These are phyloP conservation scores for Characodon lateralis DNA, from an alignment of 2,797 vertebrate genomes.

Conservation along the genomic window DNA sequence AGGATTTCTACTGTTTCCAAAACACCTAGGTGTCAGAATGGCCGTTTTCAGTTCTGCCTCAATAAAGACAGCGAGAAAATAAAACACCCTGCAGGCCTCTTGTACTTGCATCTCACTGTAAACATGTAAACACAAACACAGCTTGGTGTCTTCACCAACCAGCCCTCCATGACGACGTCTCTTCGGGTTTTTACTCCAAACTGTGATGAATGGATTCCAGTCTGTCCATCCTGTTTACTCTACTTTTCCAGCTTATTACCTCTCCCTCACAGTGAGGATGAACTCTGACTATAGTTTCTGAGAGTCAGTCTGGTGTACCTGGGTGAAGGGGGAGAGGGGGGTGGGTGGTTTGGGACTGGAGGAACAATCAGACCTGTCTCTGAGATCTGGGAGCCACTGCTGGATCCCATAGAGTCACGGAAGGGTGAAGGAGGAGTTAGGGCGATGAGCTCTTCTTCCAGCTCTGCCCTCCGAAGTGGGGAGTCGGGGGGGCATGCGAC, in stretches of 20 bases:
- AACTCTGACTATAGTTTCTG: conserved; percentile 98
- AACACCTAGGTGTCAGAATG: conserved; percentile 33
- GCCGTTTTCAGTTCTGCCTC: conserved; percentile 26
- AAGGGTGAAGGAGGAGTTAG: conserved; percentile 98
- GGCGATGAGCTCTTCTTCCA: conserved; percentile 94
- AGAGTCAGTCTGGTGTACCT: conserved; percentile 92
- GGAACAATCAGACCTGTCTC: conserved; percentile 84
- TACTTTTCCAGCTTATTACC: conserved; percentile 4
- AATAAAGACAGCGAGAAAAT: conserved; percentile 55
- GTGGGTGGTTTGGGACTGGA: conserved; percentile 70
- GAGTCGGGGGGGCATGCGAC: conserved; percentile 82
- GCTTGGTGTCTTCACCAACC: conserved; percentile 50
- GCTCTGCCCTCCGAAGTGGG: conserved; percentile 83
- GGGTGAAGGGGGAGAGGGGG: conserved; percentile 85
- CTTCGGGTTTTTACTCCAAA: conserved; percentile 30
- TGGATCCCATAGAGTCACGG: conserved; percentile 93
- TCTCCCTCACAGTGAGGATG: conserved; percentile 92
- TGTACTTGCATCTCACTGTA: conserved; percentile 59
- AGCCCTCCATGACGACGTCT: conserved; percentile 27
- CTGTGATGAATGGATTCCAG: conserved; percentile 33
- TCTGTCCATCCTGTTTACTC: conserved; percentile 33
- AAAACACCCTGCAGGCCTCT: conserved; percentile 46
- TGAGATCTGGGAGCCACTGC: conserved; percentile 88
- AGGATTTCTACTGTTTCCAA: conserved; percentile 40
- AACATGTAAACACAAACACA: conserved; percentile 83